Base-by-base conservation (phyloP, 2,113 vertebrate genomes). In the Pholis gunnellus region DNA sequence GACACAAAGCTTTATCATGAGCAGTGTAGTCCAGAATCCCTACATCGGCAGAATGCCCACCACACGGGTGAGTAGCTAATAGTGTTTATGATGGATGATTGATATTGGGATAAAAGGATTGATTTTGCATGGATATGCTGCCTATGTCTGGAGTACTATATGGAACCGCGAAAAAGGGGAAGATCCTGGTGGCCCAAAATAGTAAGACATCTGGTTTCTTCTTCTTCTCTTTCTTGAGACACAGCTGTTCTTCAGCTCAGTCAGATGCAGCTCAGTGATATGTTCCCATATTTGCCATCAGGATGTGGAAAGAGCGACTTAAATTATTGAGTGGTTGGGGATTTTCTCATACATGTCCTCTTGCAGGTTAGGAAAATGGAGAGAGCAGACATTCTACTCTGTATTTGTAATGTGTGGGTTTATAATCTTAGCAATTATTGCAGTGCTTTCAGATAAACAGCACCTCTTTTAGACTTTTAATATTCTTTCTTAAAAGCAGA, bases 11-110 rank as follows among this genome's bases (percentile, higher is more conserved):
- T 87, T 66, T 20, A 63, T 42, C 82, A 94, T 93, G 92, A 95
- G 90, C 89, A 93, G 90, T 15, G 84, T 93, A 40, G 93, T 94
- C 81, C 94, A 94, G 88, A 94, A 91, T 88, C 84, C 85, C 74
- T 89, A 87, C 90, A 91, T 87, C 76, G 94, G 95, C 94, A 93
- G 95, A 64, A 71, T 85, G 42, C 90, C 94, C 6, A 69, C 66
- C 60, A 87, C 68, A 70, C 85, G 96, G 97, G 97, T 97, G 93
- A 97, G 93, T 90, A 54, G 38, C 59, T 29, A 15, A 25, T 13
- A 22, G 6, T 42, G 6, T 64, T 60, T 11, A 27, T 20, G 18
- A 68, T 25, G 10, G 64, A 57, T 61, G 54, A 56, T 27, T 6
- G 52, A 56, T 54, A 5, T 59, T 10, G 20, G 34, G 40, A 57